Evolutionary conservation across 2,888 invertebrate genomes (phyloP).

Genomic region (Thymelicus acteon): DNA sequence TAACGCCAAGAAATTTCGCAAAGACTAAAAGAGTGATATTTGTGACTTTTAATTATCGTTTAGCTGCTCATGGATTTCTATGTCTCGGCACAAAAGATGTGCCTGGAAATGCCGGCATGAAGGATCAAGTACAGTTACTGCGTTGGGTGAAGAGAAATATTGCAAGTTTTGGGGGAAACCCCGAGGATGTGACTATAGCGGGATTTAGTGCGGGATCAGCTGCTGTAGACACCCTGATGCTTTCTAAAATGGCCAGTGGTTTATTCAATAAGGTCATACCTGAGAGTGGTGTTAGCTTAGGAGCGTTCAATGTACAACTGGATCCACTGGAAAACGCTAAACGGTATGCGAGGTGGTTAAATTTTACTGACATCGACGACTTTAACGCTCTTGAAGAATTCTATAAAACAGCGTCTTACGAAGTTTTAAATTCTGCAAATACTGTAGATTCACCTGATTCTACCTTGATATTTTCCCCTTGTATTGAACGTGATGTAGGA

Average conservation of each 20-base stretch:
- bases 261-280: constrained; percentile 59
- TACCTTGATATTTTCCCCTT: constrained; percentile 45
- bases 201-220: constrained; percentile 63
- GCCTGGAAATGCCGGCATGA: constrained; percentile 69
- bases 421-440: constrained; percentile 45
- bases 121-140: constrained; percentile 62
- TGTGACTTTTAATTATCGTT: constrained; percentile 62
- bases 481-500: constrained; percentile 46
- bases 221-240: constrained; percentile 57
- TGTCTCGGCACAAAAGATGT: constrained; percentile 60
- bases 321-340: constrained; percentile 61
- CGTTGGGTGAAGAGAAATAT: constrained; percentile 55
- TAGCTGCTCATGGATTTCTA: constrained; percentile 58
- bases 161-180: constrained; percentile 60
- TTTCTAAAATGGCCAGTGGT: constrained; percentile 56
- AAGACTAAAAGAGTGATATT: constrained; percentile 51
- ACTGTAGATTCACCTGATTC: constrained; percentile 43
- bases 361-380: constrained; percentile 52
- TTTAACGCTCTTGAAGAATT: constrained; percentile 56
- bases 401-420: constrained; percentile 53
- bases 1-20: constrained; percentile 48
- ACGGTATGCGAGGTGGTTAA: constrained; percentile 50
- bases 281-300: constrained; percentile 45
- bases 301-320: constrained; percentile 53
- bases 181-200: constrained; percentile 61